Evolutionary conservation across 2,888 invertebrate species (phyloP).

Genomic region (Ichneumoninae sp.): DNA sequence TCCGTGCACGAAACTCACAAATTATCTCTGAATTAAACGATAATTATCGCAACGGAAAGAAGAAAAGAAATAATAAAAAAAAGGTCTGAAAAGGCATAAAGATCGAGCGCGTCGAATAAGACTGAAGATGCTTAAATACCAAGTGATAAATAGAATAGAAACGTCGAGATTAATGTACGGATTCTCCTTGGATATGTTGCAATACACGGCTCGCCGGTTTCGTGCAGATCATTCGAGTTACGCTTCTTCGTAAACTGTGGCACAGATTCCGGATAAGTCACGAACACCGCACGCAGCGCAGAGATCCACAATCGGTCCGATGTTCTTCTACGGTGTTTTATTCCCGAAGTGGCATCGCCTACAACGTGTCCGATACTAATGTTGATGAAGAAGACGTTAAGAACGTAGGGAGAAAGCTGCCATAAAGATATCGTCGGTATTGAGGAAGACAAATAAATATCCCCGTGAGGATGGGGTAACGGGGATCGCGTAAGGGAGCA

Average conservation of each 20-base stretch:
- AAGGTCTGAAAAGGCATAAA: slow-evolving; percentile 1
- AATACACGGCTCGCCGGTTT: slow-evolving; percentile 31
- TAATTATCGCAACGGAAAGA: slow-evolving; percentile 16
- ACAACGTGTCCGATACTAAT: background rate
- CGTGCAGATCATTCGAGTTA: slow-evolving; percentile 25
- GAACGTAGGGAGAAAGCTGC: background rate
- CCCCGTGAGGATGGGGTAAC: background rate
- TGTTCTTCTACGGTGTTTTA: slow-evolving; percentile 12
- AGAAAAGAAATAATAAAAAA: background rate
- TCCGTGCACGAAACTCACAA: slow-evolving; percentile 1
- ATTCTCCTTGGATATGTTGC: slow-evolving; percentile 32
- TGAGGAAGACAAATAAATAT: background rate
- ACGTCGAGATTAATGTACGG: slow-evolving; percentile 31
- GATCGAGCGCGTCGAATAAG: slow-evolving; percentile 32
- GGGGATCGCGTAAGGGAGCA: background rate
- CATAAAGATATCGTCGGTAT: background rate
- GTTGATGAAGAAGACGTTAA: background rate
- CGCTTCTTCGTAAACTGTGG: slow-evolving; percentile 38
- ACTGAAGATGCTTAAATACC: slow-evolving; percentile 16
- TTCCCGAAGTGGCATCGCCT: background rate
- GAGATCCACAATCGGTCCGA: slow-evolving; percentile 3
- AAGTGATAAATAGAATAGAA: slow-evolving; percentile 39
- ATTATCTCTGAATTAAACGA: slow-evolving; percentile 34
- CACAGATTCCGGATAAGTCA: slow-evolving; percentile 30
- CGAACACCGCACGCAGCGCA: slow-evolving; percentile 7